These are phyloP conservation scores for Noctua comes DNA, from an alignment of 2,888 invertebrate species.

Conservation along the genomic window DNA sequence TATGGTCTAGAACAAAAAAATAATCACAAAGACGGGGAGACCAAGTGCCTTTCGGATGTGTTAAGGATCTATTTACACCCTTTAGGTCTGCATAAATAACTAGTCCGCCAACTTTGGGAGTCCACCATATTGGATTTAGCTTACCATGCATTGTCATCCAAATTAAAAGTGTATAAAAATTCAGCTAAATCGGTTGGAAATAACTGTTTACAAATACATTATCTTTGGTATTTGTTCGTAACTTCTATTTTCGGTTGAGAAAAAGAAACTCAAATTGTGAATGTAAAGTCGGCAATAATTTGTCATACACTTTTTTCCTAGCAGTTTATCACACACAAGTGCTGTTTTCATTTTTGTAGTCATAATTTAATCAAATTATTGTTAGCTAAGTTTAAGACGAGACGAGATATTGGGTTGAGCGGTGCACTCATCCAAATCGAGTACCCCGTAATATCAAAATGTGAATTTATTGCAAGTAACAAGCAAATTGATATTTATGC, in stretches of 20 bases:
- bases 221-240: background rate
- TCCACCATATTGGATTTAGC: background rate
- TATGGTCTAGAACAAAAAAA: no score
- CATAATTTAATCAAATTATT: conserved; percentile 7
- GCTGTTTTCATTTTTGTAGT: background rate
- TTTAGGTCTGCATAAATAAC: background rate
- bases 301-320: background rate
- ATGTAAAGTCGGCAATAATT: background rate
- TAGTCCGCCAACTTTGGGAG: background rate
- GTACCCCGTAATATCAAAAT: conserved; percentile 71
- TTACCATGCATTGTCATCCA: background rate
- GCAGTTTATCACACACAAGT: background rate
- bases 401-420: conserved; percentile 46
- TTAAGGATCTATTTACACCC: no score
- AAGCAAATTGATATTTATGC: conserved; percentile 80
- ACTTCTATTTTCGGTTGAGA: background rate
- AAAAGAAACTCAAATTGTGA: background rate
- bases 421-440: conserved; percentile 53
- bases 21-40: no score
- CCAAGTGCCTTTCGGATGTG: no score
- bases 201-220: background rate
- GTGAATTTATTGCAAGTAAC: conserved; percentile 80
- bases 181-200: background rate
- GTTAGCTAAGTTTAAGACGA: conserved; percentile 7
- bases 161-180: background rate